Evolutionary conservation across 1,140 invertebrate species (phyloP).

Genomic region (Conus betulinus): DNA sequence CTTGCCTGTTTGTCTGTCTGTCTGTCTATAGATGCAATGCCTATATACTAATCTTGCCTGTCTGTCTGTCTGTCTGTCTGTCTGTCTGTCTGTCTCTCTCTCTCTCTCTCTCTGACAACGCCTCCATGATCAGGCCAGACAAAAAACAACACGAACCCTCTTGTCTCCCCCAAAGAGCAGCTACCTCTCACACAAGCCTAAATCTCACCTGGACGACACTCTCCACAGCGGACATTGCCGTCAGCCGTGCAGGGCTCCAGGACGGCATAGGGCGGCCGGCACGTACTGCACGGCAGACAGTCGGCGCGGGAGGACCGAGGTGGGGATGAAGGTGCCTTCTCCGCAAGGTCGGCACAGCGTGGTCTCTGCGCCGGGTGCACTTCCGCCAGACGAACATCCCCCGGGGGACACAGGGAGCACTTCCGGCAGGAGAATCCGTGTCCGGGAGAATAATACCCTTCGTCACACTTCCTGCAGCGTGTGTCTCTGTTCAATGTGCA

Average conservation of each 20-base stretch:
- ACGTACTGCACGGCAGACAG: conserved; percentile 7
- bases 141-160: no score
- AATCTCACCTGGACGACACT: conserved; percentile 11
- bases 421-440: conserved; percentile 14
- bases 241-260: background rate
- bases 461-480: background rate
- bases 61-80: no score
- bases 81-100: no score
- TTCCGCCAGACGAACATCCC: background rate
- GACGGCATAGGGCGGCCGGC: background rate
- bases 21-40: no score
- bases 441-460: conserved; percentile 15
- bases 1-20: no score
- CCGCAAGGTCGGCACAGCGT: background rate
- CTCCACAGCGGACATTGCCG: conserved; percentile 8
- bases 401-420: conserved; percentile 26
- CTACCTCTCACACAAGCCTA: no score
- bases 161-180: no score
- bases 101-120: no score
- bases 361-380: background rate
- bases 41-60: no score
- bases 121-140: no score
- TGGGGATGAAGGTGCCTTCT: conserved; percentile 7
- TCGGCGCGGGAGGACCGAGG: background rate
- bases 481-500: conserved; percentile 26